A percentile compares a stretch with the other conserved stretches of the same genome.
phyloP scores from a whole-genome alignment of 2,888 invertebrate species.

The Drosophila ustulata region DNA sequence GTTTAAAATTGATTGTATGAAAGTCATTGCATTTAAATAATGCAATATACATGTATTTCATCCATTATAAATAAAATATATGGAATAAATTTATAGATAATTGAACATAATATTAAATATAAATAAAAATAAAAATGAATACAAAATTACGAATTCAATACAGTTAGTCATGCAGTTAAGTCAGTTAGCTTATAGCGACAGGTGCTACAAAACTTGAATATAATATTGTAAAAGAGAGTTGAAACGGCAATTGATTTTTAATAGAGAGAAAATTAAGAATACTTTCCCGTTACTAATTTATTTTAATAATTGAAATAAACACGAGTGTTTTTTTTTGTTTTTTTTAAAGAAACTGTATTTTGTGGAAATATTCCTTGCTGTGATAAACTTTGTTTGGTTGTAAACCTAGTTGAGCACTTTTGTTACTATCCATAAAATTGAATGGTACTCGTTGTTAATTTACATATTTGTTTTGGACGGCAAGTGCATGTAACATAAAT shows the following conservation, averaged over 20 bases:
- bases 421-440: conserved; percentile 30
- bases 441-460: conserved; percentile 10
- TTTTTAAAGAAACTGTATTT: not conserved
- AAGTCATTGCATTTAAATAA: no score
- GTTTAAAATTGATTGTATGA: no score
- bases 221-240: no score
- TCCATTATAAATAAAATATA: no score
- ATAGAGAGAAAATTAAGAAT: conserved; percentile 19
- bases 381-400: not conserved
- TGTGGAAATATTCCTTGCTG: not conserved
- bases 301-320: not conserved
- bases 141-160: no score
- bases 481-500: conserved; percentile 44
- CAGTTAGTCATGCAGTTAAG: no score
- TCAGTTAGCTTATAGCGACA: no score
- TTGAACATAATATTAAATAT: no score
- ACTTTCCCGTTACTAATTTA: conserved; percentile 1
- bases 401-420: conserved; percentile 16
- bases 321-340: not conserved
- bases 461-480: conserved; percentile 15
- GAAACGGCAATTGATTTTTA: conserved; percentile 1
- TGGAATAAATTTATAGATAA: no score
- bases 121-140: no score
- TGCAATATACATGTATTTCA: no score
- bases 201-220: no score